Evolutionary conservation across 2,113 vertebrate genomes (phyloP).

Genomic region (Alexandromys fortis): DNA sequence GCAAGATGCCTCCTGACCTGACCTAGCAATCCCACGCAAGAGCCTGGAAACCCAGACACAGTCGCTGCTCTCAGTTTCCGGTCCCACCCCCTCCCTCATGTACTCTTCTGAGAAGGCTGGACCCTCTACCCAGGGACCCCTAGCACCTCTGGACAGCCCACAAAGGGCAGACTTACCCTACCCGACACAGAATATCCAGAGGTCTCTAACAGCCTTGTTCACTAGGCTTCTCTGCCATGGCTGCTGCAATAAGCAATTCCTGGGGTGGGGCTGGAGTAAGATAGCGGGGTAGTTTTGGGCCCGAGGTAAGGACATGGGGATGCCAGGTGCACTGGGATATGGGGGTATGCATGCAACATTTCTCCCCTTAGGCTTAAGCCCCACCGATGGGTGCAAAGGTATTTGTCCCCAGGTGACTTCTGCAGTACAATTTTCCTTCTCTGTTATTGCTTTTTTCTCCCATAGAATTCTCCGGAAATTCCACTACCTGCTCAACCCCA

Average conservation of each 20-base stretch:
- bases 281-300: neutral
- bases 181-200: neutral
- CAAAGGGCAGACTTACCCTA: neutral
- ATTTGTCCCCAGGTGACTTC: neutral
- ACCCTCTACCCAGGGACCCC: neutral
- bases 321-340: too few relatives aligned
- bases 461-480: constrained; percentile 88
- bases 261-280: neutral
- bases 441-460: rapidly evolving
- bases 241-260: neutral
- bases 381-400: neutral
- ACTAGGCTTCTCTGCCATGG: neutral
- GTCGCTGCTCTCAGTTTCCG: neutral
- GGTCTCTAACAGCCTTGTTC: neutral
- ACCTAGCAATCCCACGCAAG: neutral
- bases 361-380: neutral
- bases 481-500: constrained; percentile 89
- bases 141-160: neutral
- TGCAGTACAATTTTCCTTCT: neutral
- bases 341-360: neutral
- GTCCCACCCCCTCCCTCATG: neutral
- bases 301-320: neutral
- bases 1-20: neutral
- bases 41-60: neutral
- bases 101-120: neutral